These are phyloP conservation scores for Galerucella nymphaeae DNA, from an alignment of 2,888 invertebrate species.

Conservation along the genomic window DNA sequence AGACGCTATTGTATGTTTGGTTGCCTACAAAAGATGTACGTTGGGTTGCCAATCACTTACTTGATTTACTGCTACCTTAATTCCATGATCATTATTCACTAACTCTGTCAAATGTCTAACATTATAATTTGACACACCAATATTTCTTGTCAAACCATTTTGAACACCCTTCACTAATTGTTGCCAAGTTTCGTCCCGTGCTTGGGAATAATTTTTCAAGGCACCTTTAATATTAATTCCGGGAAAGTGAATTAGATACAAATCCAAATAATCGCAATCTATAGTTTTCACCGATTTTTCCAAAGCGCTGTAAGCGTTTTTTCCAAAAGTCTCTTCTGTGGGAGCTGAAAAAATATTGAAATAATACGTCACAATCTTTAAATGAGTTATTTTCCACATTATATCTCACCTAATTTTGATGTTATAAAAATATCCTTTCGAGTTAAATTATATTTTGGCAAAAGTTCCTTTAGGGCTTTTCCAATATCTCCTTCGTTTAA, in stretches of 20 bases:
- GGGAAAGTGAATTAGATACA: conserved; percentile 87
- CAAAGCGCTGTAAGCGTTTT: conserved; percentile 67
- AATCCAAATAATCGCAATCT: conserved; percentile 76
- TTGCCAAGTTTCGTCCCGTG: conserved; percentile 75
- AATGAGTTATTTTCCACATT: too few relatives aligned
- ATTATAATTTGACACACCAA: conserved; percentile 87
- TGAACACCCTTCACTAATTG: conserved; percentile 73
- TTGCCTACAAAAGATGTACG: too few relatives aligned
- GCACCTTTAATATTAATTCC: conserved; percentile 70
- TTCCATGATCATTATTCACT: conserved; percentile 65
- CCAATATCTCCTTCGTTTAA: conserved; percentile 79
- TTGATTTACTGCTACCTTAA: conserved; percentile 81
- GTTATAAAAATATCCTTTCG: conserved; percentile 83
- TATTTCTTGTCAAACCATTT: conserved; percentile 71
- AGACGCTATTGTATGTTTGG: too few relatives aligned
- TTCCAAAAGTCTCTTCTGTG: conserved; percentile 57
- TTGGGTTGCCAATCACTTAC: too few relatives aligned
- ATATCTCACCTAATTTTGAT: conserved; percentile 77
- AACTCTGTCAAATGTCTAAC: conserved; percentile 76
- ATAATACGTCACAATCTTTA: too few relatives aligned
- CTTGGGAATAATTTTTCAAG: conserved; percentile 64
- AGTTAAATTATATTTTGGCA: conserved; percentile 76
- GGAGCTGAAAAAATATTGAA: conserved; percentile 1
- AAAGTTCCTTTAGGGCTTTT: conserved; percentile 71
- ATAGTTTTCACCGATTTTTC: conserved; percentile 72